Evolutionary conservation across 2,888 invertebrate species (phyloP).

Genomic region (Heliconius ethilla): DNA sequence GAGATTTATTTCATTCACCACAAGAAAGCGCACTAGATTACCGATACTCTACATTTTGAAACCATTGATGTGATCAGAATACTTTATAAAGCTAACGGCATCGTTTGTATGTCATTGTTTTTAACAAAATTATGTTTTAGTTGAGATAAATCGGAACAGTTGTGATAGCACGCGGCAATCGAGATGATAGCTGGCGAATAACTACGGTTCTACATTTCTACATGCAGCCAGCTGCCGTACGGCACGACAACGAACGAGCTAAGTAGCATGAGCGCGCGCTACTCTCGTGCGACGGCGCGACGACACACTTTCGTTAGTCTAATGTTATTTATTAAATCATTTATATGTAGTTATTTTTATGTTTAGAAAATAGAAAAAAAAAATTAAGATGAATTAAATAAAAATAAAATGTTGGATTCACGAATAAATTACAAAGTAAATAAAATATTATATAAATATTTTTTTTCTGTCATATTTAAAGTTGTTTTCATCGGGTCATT

Average conservation of each 20-base stretch:
- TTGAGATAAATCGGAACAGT: constrained; percentile 51
- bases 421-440: too few relatives aligned
- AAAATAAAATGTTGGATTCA: too few relatives aligned
- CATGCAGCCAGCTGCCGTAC: constrained; percentile 52
- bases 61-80: constrained; percentile 34
- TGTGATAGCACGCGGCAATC: constrained; percentile 57
- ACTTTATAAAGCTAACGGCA: constrained; percentile 36
- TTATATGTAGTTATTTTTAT: not conserved
- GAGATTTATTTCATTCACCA: constrained; percentile 58
- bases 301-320: constrained; percentile 26
- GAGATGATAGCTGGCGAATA: constrained; percentile 52
- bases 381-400: too few relatives aligned
- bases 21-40: constrained; percentile 47
- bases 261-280: constrained; percentile 42
- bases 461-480: too few relatives aligned
- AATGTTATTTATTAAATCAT: constrained; percentile 10
- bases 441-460: too few relatives aligned
- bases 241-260: constrained; percentile 48
- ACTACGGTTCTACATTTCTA: constrained; percentile 45
- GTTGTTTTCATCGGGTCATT: too few relatives aligned
- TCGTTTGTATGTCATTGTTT: constrained; percentile 54
- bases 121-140: constrained; percentile 51
- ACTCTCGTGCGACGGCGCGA: constrained; percentile 37
- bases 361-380: not conserved
- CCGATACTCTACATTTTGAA: constrained; percentile 51